A percentile compares a stretch with the other conserved stretches of the same genome.
Conservation (phyloP, 2,797 vertebrate species). For the Enteromius mattozi region DNA sequence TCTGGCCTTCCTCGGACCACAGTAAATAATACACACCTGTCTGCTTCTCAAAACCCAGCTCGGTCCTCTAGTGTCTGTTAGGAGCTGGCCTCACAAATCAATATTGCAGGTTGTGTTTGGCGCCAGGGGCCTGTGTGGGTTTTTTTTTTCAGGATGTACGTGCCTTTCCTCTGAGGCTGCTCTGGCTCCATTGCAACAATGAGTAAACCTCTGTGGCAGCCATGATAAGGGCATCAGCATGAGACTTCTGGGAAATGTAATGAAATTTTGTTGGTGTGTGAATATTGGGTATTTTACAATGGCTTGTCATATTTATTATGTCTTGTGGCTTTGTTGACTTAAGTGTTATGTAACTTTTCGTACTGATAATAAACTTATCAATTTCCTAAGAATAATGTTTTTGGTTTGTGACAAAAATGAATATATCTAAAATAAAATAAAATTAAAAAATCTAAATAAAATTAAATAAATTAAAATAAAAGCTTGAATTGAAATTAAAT, state of each 20-base stretch:
- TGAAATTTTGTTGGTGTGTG: conserved; percentile 17
- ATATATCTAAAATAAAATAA: not conserved
- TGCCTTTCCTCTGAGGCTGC: conserved; percentile 52
- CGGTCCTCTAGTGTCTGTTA: conserved; percentile 56
- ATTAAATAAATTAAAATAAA: not conserved
- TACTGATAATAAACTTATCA: not conserved
- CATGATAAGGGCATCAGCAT: conserved; percentile 36
- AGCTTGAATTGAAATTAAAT: not conserved
- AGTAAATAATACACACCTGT: conserved; percentile 65
- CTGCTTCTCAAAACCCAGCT: conserved; percentile 35
- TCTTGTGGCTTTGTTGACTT: not conserved
- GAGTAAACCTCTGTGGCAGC: conserved; percentile 35
- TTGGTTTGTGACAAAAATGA: not conserved
- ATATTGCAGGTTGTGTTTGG: conserved; percentile 65
- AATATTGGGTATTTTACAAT: conserved; percentile 12
- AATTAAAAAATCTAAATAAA: not conserved
- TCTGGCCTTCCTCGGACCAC: conserved; percentile 50
- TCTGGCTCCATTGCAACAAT: conserved; percentile 26
- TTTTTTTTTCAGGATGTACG: conserved; percentile 51
- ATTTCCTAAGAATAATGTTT: not conserved
- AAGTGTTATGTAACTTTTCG: not conserved
- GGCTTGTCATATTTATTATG: not conserved
- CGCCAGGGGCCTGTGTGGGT: conserved; percentile 45
- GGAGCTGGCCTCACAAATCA: conserved; percentile 59
- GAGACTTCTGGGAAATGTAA: conserved; percentile 44